Conservation (phyloP, 23 tunicate species). For the Botrylloides violaceus region DNA sequence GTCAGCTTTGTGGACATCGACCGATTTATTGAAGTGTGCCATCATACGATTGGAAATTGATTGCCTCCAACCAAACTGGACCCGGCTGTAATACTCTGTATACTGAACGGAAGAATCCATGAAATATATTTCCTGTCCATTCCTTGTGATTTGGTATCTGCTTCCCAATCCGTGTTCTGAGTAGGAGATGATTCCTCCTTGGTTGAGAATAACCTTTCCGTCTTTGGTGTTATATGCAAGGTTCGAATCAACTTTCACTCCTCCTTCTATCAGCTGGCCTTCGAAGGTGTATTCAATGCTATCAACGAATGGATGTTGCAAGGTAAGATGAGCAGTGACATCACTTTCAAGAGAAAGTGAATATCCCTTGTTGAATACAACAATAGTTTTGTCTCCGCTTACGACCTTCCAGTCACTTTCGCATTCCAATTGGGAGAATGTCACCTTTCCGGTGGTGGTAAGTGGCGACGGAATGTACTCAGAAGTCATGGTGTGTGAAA, state of each 20-base stretch:
- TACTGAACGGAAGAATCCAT: not conserved
- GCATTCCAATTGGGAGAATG: not conserved
- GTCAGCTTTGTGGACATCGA: not conserved
- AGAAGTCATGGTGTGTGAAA: not conserved
- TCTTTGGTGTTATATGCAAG: not conserved
- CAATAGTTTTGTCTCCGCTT: not conserved
- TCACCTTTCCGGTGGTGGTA: not conserved
- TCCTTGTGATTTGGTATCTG: not conserved
- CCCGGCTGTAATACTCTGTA: not conserved
- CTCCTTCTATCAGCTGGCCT: not conserved
- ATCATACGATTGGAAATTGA: not conserved
- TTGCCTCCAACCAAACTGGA: not conserved
- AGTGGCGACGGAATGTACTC: not conserved
- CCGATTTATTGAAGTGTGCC: not conserved
- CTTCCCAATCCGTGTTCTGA: not conserved
- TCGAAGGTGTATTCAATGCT: not conserved
- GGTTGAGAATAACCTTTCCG: not conserved
- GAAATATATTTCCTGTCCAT: not conserved
- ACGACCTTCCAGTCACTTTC: conserved; percentile 2
- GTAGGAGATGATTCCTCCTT: not conserved
- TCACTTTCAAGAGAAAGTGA: not conserved
- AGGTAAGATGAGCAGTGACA: not conserved
- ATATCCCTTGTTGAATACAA: not conserved
- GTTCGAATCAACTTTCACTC: not conserved
- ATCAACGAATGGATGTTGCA: not conserved